Base-by-base conservation (phyloP, 2,113 vertebrate species). In the Arizona elegans region DNA sequence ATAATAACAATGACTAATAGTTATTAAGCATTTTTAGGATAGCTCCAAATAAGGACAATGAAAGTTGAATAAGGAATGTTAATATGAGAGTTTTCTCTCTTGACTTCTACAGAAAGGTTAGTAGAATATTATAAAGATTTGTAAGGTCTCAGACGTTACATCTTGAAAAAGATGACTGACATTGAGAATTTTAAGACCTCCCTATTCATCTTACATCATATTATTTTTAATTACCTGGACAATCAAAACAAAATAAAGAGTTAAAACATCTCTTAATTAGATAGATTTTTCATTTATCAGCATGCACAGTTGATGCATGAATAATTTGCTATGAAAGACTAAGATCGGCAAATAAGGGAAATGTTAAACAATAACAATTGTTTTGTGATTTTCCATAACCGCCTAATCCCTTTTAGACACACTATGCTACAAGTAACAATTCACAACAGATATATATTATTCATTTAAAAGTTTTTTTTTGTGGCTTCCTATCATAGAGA, bases 361-460 rank as follows among this genome's bases (percentile, higher is more conserved):
- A 33, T 88, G 15, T 55, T 33, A 33, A 19, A 53, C n/a, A 50
- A 54, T 5, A 23, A n/a, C 52, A 33, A 75, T 33, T 75, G 19
- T n/a, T 90, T 21, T 54, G n/a, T 90, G 89, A 65, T 47, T 58
- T 47, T 59, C 24, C 23, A 53, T 81, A 91, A 91, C 33, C 24
- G 17, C 10, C 54, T 55, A 47, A 50, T 47, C 13, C 47, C 24
- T 52, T 26, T 59, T 21, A 91, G 55, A 43, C 90, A 62, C 86
- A 38, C 90, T 91, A 29, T 59, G 94, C 29, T 92, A 93, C 65
- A 70, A 91, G 11, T 65, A 75, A 62, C n/a, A 75, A 75, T 75
- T 75, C 70, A 75, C 13, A 33, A 75, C n/a, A 75, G n/a, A 2
- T 75, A 38, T 75, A 75, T 75, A 17, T 75, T 17, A 75, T 38